phyloP scores from a whole-genome alignment of 2,888 invertebrate genomes.

The Lasioglossum lativentre region DNA sequence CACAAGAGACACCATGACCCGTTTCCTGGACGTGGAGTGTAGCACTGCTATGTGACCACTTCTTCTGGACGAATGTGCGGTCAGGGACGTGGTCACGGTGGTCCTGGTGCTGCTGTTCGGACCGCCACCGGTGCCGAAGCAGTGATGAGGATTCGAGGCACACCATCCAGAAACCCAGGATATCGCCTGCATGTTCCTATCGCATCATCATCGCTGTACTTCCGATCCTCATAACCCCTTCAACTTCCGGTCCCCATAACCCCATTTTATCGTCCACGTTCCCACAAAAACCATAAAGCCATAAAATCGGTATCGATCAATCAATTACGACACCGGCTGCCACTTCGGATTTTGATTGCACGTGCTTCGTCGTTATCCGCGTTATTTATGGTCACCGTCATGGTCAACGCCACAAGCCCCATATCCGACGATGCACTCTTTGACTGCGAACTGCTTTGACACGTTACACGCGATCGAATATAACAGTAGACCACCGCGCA shows the following conservation, averaged over 20 bases:
- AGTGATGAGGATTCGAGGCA: conserved; percentile 79
- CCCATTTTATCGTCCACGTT: neutral
- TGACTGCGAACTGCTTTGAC: neutral
- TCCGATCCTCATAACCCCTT: neutral
- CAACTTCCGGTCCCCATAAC: neutral
- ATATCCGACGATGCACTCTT: neutral
- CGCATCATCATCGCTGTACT: conserved; percentile 30
- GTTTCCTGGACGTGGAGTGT: conserved; percentile 78
- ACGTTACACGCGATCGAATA: neutral
- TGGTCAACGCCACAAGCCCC: neutral
- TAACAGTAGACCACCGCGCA: no score
- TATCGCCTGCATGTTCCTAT: conserved; percentile 81
- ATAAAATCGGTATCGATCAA: neutral
- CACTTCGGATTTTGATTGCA: neutral
- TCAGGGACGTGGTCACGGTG: conserved; percentile 82
- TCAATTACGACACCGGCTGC: neutral
- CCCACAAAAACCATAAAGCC: neutral
- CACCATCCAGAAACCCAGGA: conserved; percentile 82
- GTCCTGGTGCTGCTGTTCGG: conserved; percentile 79
- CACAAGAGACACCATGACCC: conserved; percentile 82
- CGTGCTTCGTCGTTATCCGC: neutral
- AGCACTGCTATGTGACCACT: conserved; percentile 78
- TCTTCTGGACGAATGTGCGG: conserved; percentile 81
- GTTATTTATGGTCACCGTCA: neutral
- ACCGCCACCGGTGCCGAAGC: conserved; percentile 77